Conservation (phyloP, 2,113 vertebrate species). For the Cyprinus carpio region DNA sequence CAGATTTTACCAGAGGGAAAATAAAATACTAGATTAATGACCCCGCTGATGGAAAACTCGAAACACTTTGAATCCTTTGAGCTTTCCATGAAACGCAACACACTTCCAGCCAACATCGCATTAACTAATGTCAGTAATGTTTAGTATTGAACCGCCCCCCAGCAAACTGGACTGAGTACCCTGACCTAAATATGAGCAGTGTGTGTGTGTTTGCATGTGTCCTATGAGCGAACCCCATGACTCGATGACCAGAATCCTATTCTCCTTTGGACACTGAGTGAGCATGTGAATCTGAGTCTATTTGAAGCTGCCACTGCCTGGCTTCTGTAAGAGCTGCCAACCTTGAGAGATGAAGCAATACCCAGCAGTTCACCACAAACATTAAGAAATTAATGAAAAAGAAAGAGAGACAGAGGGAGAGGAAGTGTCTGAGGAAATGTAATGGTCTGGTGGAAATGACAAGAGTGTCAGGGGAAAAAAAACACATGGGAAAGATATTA, state of each 20-base stretch:
- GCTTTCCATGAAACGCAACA: slow-evolving; percentile 33
- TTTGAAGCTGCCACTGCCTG: not conserved
- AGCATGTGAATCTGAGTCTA: not conserved
- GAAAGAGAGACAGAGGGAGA: not conserved
- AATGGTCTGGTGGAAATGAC: not conserved
- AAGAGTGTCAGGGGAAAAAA: not conserved
- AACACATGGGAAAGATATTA: not conserved
- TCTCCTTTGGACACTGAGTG: not conserved
- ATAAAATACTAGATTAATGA: slow-evolving; percentile 29
- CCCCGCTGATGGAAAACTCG: slow-evolving; percentile 34
- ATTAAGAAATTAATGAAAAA: not conserved
- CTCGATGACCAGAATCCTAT: not conserved
- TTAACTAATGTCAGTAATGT: slow-evolving; percentile 33
- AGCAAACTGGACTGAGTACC: not conserved
- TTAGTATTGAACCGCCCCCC: slow-evolving; percentile 6
- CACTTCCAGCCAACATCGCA: slow-evolving; percentile 13
- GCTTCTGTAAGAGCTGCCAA: not conserved
- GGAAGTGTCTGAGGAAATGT: not conserved
- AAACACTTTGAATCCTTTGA: slow-evolving; percentile 20
- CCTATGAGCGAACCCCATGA: not conserved
- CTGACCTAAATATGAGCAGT: not conserved
- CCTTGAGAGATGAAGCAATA: not conserved
- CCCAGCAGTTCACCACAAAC: not conserved
- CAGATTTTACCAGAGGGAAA: slow-evolving; percentile 21
- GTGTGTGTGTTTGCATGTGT: not conserved